Percentiles rank a stretch among this genome's conserved stretches.
phyloP scores from a whole-genome alignment of 2,888 invertebrate genomes.

The Sarcophaga carnaria region DNA sequence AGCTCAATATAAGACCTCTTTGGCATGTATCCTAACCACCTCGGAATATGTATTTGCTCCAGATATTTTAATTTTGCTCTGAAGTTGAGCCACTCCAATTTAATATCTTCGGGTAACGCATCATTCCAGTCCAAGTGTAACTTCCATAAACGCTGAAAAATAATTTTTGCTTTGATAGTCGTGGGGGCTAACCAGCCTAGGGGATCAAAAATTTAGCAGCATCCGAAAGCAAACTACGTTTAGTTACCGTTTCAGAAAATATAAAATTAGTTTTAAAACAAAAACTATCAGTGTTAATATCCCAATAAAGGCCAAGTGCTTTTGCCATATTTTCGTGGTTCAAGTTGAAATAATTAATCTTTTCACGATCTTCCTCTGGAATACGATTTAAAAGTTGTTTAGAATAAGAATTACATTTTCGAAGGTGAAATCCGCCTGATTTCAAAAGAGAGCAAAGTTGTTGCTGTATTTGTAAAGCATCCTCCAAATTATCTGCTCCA shows the following conservation, averaged over 20 bases:
- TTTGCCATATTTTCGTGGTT: slow-evolving; percentile 27
- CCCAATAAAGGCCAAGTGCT: slow-evolving; percentile 42
- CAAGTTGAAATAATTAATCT: neutral
- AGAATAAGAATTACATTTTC: slow-evolving; percentile 59
- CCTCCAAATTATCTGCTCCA: slow-evolving; percentile 5
- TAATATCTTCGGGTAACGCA: slow-evolving; percentile 36
- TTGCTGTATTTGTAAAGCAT: neutral
- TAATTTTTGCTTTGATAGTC: slow-evolving; percentile 64
- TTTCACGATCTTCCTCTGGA: slow-evolving; percentile 34
- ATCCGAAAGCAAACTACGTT: slow-evolving; percentile 57
- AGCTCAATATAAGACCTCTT: slow-evolving; percentile 37
- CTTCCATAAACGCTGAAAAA: slow-evolving; percentile 64
- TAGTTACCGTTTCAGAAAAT: slow-evolving; percentile 24
- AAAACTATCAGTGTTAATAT: slow-evolving; percentile 38
- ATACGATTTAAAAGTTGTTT: neutral
- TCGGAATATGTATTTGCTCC: slow-evolving; percentile 51
- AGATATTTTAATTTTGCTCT: slow-evolving; percentile 33
- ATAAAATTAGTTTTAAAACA: slow-evolving; percentile 33
- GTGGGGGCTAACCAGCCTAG: slow-evolving; percentile 64
- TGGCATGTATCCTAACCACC: slow-evolving; percentile 27
- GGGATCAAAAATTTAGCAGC: slow-evolving; percentile 64
- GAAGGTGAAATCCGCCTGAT: slow-evolving; percentile 48
- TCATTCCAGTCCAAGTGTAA: slow-evolving; percentile 58
- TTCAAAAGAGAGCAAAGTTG: slow-evolving; percentile 6
- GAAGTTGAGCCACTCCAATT: slow-evolving; percentile 43